Base-by-base conservation (phyloP, 1,140 invertebrate species). In the Bradysia coprophila region DNA sequence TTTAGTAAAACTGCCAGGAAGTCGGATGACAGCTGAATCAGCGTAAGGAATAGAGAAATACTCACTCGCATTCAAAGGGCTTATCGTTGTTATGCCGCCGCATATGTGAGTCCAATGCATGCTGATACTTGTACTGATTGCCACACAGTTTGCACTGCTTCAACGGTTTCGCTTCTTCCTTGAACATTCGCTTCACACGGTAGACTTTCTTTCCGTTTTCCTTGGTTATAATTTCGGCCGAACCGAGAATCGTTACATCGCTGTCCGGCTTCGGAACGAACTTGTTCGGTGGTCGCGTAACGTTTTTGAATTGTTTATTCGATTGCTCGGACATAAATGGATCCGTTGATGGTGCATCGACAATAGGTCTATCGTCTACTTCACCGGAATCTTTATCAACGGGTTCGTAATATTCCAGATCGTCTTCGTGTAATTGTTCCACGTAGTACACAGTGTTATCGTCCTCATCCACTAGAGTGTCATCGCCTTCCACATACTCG, bases 41-140 rank as follows among this genome's bases (percentile, higher is more conserved):
- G n/a, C n/a, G n/a, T n/a, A n/a, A n/a, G n/a, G n/a, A n/a, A n/a
- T n/a, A n/a, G n/a, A n/a, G n/a, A n/a, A n/a, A n/a, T n/a, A n/a
- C 56, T 44, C 50, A 57, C 54, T 59, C 55, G 54, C 57, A 59
- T 41, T 57, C 51, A 23, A 56, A 55, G 0, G 56, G 56, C 33
- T 56, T 57, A 0, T 55, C 42, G 2, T 59, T 57, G 37, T 49
- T 50, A 22, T 61, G 58, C 0, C 58, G 46, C 9, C 57, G 45
- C 58, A 60, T 61, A 21, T 61, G 58, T 2, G 52, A 52, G 13
- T 53, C 56, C 0, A 61, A 43, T 2, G 57, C 57, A 40, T 61
- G 57, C 40, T 59, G 51, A 48, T 55, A 60, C 39, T 56, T 58
- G 42, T 61, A 61, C 10, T 48, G 54, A 22, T 61, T 61, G 13